Percentiles rank a stretch among this genome's conserved stretches.
Evolutionary conservation across 2,113 vertebrate genomes (phyloP).

Genomic region (Odocoileus virginianus): DNA sequence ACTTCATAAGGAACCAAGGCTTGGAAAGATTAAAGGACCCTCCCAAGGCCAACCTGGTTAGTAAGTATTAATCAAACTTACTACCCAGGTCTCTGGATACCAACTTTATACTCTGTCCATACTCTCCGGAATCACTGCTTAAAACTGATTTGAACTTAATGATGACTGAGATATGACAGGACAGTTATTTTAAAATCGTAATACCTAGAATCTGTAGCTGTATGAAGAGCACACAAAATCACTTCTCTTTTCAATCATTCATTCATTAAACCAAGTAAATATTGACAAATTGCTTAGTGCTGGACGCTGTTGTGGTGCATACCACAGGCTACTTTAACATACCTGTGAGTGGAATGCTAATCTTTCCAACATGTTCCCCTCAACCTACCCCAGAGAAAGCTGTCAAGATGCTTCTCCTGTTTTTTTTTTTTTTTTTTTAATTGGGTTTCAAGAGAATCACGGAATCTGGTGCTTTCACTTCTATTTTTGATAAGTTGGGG

Average conservation of each 20-base stretch:
- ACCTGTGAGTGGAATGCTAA: background rate
- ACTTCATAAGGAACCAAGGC: background rate
- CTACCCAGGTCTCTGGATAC: background rate
- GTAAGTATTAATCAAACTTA: background rate
- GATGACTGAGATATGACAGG: background rate
- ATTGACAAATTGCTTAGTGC: background rate
- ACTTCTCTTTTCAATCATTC: background rate
- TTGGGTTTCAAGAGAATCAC: background rate
- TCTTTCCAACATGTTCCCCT: background rate
- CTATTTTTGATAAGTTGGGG: background rate
- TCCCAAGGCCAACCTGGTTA: background rate
- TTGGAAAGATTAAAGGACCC: background rate
- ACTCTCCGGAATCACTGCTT: background rate
- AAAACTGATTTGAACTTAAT: background rate
- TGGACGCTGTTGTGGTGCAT: background rate
- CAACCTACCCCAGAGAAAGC: background rate
- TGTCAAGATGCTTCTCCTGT: background rate
- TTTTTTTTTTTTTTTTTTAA: conserved; percentile 18
- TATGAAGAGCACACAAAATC: background rate
- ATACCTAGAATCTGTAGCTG: background rate
- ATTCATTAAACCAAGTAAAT: background rate
- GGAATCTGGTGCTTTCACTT: background rate
- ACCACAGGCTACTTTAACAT: background rate
- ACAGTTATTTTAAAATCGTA: background rate
- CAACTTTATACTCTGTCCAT: background rate